These are phyloP conservation scores for Corythaixoides concolor DNA, from an alignment of 2,113 vertebrate genomes.

Conservation along the genomic window DNA sequence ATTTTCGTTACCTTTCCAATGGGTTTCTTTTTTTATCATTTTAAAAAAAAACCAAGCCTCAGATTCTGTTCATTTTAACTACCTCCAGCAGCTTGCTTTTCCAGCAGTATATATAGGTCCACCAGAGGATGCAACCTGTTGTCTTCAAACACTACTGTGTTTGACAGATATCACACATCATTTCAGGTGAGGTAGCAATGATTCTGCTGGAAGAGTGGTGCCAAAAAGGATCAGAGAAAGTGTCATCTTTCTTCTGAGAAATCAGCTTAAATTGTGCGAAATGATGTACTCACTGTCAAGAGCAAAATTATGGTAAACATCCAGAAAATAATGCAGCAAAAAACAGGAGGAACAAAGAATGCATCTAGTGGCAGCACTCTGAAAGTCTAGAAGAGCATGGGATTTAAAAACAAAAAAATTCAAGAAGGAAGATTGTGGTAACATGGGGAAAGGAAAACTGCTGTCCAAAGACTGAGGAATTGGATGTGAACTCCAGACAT, in stretches of 20 bases:
- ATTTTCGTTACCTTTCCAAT: background rate
- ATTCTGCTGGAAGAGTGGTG: background rate
- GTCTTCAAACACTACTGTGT: background rate
- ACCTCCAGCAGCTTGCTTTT: background rate
- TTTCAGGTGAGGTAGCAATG: background rate
- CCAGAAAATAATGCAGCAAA: background rate
- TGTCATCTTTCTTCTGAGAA: background rate
- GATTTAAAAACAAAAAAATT: background rate
- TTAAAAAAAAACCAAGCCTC: background rate
- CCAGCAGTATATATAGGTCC: background rate
- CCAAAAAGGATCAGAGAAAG: background rate
- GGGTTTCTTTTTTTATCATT: background rate
- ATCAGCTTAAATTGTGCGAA: background rate
- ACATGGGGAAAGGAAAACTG: background rate
- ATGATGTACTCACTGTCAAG: background rate
- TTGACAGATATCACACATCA: background rate
- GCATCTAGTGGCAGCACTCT: background rate
- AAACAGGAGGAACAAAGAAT: background rate
- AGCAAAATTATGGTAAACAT: background rate
- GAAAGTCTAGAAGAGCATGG: background rate
- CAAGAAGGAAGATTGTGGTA: background rate
- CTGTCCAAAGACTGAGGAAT: background rate
- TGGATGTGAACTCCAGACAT: background rate
- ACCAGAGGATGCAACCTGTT: background rate
- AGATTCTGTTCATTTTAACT: background rate